Percentiles rank a stretch among this genome's conserved stretches.
Conservation (phyloP, 2,113 vertebrate genomes). For the Herpetotheres cachinnans region DNA sequence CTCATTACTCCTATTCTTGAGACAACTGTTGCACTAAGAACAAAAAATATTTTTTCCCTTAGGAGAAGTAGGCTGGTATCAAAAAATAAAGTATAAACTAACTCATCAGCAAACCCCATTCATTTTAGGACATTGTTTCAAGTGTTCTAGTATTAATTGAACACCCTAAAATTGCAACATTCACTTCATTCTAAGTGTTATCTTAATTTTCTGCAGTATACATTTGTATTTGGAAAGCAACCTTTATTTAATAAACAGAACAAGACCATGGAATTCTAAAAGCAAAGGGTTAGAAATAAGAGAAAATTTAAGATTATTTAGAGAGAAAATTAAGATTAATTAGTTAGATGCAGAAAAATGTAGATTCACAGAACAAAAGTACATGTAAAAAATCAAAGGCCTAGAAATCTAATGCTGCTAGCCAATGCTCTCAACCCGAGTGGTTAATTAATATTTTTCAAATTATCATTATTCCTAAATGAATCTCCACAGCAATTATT, state of each 20-base stretch:
- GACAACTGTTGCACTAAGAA: background rate
- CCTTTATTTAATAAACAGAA: background rate
- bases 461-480: slow-evolving; percentile 33
- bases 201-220: background rate
- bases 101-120: background rate
- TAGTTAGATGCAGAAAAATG: background rate
- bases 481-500: slow-evolving; percentile 37
- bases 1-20: slow-evolving; percentile 34
- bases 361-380: background rate
- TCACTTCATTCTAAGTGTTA: background rate
- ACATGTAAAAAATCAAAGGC: slow-evolving; percentile 2
- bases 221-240: background rate
- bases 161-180: background rate
- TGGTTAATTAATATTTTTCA: slow-evolving; percentile 41
- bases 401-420: slow-evolving; percentile 2
- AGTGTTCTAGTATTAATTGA: background rate
- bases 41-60: background rate
- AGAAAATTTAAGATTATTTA: background rate
- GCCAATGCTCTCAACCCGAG: background rate
- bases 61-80: background rate
- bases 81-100: background rate
- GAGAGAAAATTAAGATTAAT: background rate
- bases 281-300: background rate
- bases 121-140: background rate
- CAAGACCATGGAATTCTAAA: background rate